A percentile compares a stretch with the other conserved stretches of the same genome.
phyloP scores from a whole-genome alignment of 2,113 vertebrate genomes.

The Ellobius talpinus region DNA sequence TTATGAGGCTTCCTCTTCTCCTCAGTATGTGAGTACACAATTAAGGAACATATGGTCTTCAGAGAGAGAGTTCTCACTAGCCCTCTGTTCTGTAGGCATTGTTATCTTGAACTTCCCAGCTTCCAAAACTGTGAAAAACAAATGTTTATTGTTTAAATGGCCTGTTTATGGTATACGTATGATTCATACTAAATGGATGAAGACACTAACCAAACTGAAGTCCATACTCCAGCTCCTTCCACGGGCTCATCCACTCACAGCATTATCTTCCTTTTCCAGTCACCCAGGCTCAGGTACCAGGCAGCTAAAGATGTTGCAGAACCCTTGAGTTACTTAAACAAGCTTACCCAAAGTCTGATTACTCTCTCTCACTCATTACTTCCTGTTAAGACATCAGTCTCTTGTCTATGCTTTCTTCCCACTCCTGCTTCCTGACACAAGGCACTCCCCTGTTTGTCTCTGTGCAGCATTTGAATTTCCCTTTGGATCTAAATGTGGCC shows the following conservation, averaged over 20 bases:
- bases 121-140: background rate
- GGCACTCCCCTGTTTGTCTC: fast-evolving
- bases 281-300: no score
- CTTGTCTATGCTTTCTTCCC: fast-evolving
- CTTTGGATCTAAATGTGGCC: background rate
- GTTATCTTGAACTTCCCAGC: background rate
- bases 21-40: background rate
- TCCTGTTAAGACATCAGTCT: background rate
- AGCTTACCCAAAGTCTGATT: fast-evolving
- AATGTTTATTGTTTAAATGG: background rate
- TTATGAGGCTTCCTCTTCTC: background rate
- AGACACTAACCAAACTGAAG: background rate
- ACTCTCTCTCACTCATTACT: background rate
- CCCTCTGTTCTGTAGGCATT: no score
- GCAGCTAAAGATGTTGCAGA: background rate
- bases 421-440: fast-evolving
- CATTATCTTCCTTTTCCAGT: fast-evolving
- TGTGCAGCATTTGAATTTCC: background rate
- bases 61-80: background rate
- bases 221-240: fast-evolving
- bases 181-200: background rate
- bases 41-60: background rate
- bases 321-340: fast-evolving
- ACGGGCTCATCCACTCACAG: background rate
- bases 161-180: background rate